These are phyloP conservation scores for Chymomyza costata DNA, from an alignment of 1,140 invertebrate species.

Conservation along the genomic window DNA sequence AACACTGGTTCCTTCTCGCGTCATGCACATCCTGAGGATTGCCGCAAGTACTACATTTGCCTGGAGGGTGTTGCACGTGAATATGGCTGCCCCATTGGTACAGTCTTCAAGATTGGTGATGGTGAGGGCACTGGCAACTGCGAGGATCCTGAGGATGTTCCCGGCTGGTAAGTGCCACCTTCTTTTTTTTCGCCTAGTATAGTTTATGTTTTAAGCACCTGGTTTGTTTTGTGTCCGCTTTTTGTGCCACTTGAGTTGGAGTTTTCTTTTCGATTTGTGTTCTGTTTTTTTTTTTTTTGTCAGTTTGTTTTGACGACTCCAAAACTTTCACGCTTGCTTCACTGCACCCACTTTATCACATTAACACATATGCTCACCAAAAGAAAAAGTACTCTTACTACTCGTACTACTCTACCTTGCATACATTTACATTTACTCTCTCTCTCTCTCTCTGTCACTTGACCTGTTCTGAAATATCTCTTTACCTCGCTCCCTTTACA, in stretches of 20 bases:
- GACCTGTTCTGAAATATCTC: conserved; percentile 67
- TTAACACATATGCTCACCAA: background rate
- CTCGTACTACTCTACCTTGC: conserved; percentile 8
- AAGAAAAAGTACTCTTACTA: too few species aligned
- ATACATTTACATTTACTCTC: conserved; percentile 49
- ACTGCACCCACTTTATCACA: conserved; percentile 9
- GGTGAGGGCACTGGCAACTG: conserved; percentile 92
- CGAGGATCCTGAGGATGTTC: conserved; percentile 94
- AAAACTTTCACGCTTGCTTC: conserved; percentile 43
- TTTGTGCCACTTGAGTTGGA: conserved; percentile 20
- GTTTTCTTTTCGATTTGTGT: background rate
- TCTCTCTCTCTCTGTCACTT: too few species aligned
- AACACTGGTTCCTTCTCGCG: conserved; percentile 93
- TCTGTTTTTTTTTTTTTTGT: background rate
- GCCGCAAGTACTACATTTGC: conserved; percentile 96
- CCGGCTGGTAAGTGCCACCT: conserved; percentile 88
- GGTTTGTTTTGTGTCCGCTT: conserved; percentile 50
- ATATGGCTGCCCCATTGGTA: conserved; percentile 96
- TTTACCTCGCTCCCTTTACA: conserved; percentile 74
- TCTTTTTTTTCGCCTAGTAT: background rate
- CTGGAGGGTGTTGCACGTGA: conserved; percentile 91
- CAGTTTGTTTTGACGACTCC: too few species aligned
- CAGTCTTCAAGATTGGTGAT: conserved; percentile 95
- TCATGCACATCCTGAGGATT: conserved; percentile 95
- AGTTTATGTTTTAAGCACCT: conserved; percentile 21